phyloP scores from a whole-genome alignment of 2,888 invertebrate genomes.

The Agrotis exclamationis region DNA sequence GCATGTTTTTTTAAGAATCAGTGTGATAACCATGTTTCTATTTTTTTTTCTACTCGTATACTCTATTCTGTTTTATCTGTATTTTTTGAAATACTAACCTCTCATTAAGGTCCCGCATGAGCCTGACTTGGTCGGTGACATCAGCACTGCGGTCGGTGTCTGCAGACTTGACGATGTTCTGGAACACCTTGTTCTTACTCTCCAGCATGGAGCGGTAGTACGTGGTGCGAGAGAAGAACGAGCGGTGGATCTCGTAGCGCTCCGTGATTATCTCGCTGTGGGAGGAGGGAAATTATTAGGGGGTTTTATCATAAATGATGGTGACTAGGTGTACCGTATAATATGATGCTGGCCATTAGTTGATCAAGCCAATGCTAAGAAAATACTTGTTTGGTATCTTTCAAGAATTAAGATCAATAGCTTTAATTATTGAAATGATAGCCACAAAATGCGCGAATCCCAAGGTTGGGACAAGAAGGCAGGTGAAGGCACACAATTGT shows the following conservation, averaged over 20 bases:
- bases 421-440: too few relatives aligned
- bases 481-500: too few relatives aligned
- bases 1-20: too few relatives aligned
- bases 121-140: conserved; percentile 93
- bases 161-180: conserved; percentile 95
- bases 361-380: too few relatives aligned
- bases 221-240: conserved; percentile 96
- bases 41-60: too few relatives aligned
- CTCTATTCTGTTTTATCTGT: too few relatives aligned
- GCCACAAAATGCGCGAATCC: too few relatives aligned
- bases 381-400: too few relatives aligned
- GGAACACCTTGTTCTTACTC: conserved; percentile 98
- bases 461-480: too few relatives aligned
- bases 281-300: neutral
- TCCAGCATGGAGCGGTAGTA: conserved; percentile 98
- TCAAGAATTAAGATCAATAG: too few relatives aligned
- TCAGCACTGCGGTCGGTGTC: conserved; percentile 94
- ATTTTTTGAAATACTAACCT: conserved; percentile 78
- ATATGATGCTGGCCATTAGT: too few relatives aligned
- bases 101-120: conserved; percentile 95
- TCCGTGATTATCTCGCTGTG: conserved; percentile 93
- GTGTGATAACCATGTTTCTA: too few relatives aligned
- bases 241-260: conserved; percentile 95
- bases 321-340: neutral
- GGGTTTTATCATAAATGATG: neutral